Conservation (phyloP, 1,140 invertebrate genomes). For the Drosophila lacertosa region DNA sequence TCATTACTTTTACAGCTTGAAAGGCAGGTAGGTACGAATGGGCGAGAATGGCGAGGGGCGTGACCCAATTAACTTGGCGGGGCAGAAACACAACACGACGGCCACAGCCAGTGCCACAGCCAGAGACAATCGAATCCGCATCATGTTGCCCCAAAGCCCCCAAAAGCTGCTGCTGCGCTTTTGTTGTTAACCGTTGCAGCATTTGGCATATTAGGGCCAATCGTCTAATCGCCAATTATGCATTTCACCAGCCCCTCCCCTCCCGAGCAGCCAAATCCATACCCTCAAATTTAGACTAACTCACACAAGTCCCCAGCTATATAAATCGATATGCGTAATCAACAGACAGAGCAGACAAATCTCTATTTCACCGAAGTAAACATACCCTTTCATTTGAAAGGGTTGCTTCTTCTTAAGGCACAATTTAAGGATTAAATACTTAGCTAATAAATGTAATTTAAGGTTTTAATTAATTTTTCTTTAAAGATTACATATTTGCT, state of each 20-base stretch:
- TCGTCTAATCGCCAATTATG: constrained; percentile 82
- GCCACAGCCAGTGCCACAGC: constrained; percentile 24
- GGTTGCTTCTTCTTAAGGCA: too few relatives aligned
- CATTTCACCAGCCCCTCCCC: constrained; percentile 51
- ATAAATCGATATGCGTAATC: constrained; percentile 67
- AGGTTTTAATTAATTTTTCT: too few relatives aligned
- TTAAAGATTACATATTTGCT: too few relatives aligned
- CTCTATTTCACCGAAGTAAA: neutral
- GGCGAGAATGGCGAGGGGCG: constrained; percentile 30
- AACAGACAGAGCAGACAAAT: neutral
- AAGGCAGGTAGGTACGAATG: constrained; percentile 55
- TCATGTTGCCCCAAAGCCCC: constrained; percentile 19
- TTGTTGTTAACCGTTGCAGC: constrained; percentile 62
- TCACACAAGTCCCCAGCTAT: neutral
- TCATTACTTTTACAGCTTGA: constrained; percentile 59
- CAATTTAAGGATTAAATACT: too few relatives aligned
- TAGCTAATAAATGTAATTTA: too few relatives aligned
- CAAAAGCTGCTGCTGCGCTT: constrained; percentile 49
- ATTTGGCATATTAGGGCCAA: constrained; percentile 77
- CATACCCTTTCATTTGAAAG: constrained; percentile 9
- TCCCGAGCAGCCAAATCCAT: neutral
- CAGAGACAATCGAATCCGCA: constrained; percentile 40
- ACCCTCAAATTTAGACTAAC: constrained; percentile 13
- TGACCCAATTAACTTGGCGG: constrained; percentile 65
- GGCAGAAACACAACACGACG: neutral